Evolutionary conservation across 1,140 invertebrate genomes (phyloP), one percentile per base, ranked within the genome.

Genomic region (Aphaenogaster ashmeadi): DNA sequence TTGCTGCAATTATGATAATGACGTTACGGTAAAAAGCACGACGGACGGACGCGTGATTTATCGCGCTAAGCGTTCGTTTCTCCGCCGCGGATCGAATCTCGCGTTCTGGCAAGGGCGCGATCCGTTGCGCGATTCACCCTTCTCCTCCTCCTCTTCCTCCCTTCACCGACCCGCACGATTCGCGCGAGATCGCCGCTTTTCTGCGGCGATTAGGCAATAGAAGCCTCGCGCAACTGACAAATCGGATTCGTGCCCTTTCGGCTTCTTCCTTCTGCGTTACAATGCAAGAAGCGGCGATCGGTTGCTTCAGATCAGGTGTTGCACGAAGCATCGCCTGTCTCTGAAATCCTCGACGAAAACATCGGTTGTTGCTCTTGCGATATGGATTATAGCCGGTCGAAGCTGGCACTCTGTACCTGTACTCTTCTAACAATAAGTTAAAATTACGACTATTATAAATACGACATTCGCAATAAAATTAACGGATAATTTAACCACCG

Each of bases 1-100:
- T 87, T 90, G 77, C 87, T 74, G 87, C 86, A 90, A 91, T 91
- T 91, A 91, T 91, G 89, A 87, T 91, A 91, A 91, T 88, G 60
- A 88, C 79, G 79, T 66, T 60, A 69, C 66, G 60, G 88, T 60
- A 83, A 89, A 87, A 84, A 86, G 36, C 36, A 44, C 79, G 88
- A 77, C 86, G 74, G 88, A 77, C 86, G 74, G 60, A 36, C 67
- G 47, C 52, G 85, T 69, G 89, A 90, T 88, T 90, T 90, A 88
- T 86, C 89, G 67, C 89, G 67, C 62, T 54, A 64, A 79, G 83
- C 75, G 72, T 50, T 56, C 50, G 58, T 52, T 66, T 64, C 58
- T 62, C 33, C 47, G 41, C 33, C 72, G 77, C 77, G 71, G 36
- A 79, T 78, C 83, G 83, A 78, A 64, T 86, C 83, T 86, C 83